A percentile compares a stretch with the other conserved stretches of the same genome.
Evolutionary conservation across 2,797 vertebrate species (phyloP).

Genomic region (Anomalospiza imberbis): DNA sequence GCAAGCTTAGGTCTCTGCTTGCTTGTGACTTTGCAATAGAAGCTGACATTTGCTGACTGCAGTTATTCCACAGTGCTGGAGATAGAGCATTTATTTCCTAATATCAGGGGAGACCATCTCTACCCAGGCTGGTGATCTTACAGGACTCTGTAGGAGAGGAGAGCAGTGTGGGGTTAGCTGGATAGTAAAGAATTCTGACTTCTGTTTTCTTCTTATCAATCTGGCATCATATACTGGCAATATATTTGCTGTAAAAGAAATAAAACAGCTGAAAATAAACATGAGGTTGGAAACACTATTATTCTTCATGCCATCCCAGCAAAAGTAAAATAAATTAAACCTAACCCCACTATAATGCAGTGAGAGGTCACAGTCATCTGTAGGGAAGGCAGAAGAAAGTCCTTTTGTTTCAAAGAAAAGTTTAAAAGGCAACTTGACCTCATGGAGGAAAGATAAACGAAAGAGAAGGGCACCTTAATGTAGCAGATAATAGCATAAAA

Average conservation of each 20-base stretch:
- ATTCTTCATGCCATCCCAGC: background rate
- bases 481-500: slow-evolving; percentile 1
- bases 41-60: background rate
- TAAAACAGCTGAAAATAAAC: background rate
- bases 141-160: background rate
- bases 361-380: background rate
- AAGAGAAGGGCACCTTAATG: background rate
- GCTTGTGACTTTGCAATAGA: background rate
- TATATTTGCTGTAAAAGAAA: background rate
- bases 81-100: background rate
- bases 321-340: background rate
- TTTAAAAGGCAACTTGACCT: background rate
- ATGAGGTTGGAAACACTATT: background rate
- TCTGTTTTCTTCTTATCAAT: background rate
- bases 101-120: background rate
- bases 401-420: background rate
- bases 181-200: background rate
- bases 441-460: background rate
- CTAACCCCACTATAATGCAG: background rate
- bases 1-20: background rate
- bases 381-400: background rate
- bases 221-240: background rate
- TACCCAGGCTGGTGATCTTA: background rate
- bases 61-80: background rate
- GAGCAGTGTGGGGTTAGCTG: background rate